phyloP scores from a whole-genome alignment of 1,140 invertebrate genomes.

The Tetragonula clypearis region DNA sequence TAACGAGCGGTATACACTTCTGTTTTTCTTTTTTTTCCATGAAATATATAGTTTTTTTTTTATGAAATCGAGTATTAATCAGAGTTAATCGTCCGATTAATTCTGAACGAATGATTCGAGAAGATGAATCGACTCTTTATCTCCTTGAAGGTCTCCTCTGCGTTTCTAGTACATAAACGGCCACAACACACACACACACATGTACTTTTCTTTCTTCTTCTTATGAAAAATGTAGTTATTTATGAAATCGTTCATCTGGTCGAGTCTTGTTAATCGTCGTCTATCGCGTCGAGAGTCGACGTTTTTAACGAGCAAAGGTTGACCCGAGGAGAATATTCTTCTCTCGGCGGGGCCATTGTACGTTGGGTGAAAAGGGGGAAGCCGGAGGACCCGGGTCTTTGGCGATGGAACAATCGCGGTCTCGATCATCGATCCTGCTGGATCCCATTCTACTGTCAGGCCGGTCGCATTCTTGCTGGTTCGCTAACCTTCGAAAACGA shows the following conservation, averaged over 20 bases:
- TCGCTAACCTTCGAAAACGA: conserved; percentile 64
- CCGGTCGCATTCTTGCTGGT: conserved; percentile 59
- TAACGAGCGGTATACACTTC: no score
- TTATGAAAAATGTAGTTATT: no score
- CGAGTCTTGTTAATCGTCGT: not conserved
- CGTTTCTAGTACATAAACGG: no score
- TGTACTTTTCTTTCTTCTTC: no score
- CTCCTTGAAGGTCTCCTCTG: no score
- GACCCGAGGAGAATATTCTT: conserved; percentile 6
- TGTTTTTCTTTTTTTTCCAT: no score
- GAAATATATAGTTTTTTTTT: no score
- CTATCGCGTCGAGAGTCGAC: not conserved
- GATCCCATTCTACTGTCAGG: conserved; percentile 65
- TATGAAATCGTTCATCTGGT: not conserved
- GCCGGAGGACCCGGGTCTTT: conserved; percentile 27
- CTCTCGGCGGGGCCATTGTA: conserved; percentile 32
- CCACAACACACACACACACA: no score
- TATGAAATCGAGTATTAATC: not conserved
- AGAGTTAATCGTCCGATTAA: not conserved
- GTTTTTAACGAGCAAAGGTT: conserved; percentile 26
- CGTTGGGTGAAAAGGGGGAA: conserved; percentile 19
- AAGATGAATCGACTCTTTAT: no score
- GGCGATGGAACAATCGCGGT: conserved; percentile 47
- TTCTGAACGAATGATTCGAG: no score
- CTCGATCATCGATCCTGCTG: conserved; percentile 64